phyloP scores from a whole-genome alignment of 2,888 invertebrate genomes.

The Caenorhabditis wallacei region DNA sequence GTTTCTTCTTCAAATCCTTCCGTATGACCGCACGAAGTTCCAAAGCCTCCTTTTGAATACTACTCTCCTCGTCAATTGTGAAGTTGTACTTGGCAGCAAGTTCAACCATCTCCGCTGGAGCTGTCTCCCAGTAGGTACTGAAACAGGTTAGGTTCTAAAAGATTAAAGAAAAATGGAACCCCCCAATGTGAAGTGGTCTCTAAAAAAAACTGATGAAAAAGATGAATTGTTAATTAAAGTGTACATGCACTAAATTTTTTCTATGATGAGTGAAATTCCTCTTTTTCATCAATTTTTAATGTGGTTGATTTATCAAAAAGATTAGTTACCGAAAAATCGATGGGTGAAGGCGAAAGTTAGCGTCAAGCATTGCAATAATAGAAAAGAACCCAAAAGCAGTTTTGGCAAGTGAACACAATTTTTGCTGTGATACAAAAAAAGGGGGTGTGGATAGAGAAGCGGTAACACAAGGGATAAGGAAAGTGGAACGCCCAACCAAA shows the following conservation, averaged over 20 bases:
- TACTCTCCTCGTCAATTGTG: constrained; percentile 66
- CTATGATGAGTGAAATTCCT: too few species aligned
- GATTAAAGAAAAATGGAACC: background rate
- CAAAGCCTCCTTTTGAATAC: constrained; percentile 70
- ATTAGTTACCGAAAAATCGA: constrained; percentile 17
- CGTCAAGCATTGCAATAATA: constrained; percentile 3
- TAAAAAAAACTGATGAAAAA: too few species aligned
- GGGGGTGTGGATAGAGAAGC: constrained; percentile 1
- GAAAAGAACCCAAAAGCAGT: background rate
- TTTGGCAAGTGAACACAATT: background rate
- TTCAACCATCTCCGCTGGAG: constrained; percentile 77
- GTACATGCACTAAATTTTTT: too few species aligned
- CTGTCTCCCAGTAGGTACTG: constrained; percentile 70
- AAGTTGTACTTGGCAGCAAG: constrained; percentile 77
- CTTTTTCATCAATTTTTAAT: background rate
- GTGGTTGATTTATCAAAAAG: too few species aligned
- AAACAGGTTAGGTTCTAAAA: constrained; percentile 18
- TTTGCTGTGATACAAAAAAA: background rate
- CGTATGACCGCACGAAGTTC: constrained; percentile 74
- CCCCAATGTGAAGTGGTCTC: too few species aligned
- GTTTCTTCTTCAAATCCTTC: constrained; percentile 69
- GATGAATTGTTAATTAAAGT: too few species aligned
- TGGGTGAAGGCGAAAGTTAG: constrained; percentile 2
- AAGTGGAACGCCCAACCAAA: background rate
- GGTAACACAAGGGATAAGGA: background rate